phyloP scores from a whole-genome alignment of 2,888 invertebrate species.

The Drosophila leonis region DNA sequence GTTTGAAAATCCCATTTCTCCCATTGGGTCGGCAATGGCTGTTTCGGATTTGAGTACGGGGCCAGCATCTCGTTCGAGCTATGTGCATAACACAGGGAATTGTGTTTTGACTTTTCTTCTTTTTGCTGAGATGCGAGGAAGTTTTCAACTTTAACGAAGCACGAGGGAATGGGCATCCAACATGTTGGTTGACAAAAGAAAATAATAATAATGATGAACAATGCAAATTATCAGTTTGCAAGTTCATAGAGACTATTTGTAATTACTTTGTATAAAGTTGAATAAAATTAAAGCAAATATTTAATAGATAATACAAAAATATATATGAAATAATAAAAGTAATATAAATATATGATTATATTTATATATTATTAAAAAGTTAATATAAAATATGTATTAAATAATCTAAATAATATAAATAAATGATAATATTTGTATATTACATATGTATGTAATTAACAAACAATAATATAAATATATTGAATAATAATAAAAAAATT shows the following conservation, averaged over 20 bases:
- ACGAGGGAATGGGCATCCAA: not conserved
- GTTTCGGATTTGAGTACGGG: conserved; percentile 16
- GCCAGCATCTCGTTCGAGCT: conserved; percentile 15
- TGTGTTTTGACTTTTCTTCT: not conserved
- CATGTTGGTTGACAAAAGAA: conserved; percentile 1
- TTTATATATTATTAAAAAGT: no score
- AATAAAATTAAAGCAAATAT: not conserved
- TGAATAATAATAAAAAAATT: no score
- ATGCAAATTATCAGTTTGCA: conserved; percentile 4
- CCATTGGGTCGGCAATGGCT: conserved; percentile 26
- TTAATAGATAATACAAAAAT: no score
- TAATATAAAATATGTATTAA: no score
- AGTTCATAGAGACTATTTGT: not conserved
- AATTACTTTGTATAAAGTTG: not conserved
- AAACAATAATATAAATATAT: no score
- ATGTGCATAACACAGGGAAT: conserved; percentile 11
- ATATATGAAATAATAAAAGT: no score
- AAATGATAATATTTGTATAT: no score
- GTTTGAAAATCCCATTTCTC: conserved; percentile 76
- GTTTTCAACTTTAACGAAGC: conserved; percentile 8
- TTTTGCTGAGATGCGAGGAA: not conserved
- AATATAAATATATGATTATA: no score
- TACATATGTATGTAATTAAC: no score
- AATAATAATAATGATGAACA: not conserved
- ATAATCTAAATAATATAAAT: no score